Percentiles rank a stretch among this genome's conserved stretches.
Evolutionary conservation across 1,140 invertebrate species (phyloP).

Genomic region (Goniozus legneri): DNA sequence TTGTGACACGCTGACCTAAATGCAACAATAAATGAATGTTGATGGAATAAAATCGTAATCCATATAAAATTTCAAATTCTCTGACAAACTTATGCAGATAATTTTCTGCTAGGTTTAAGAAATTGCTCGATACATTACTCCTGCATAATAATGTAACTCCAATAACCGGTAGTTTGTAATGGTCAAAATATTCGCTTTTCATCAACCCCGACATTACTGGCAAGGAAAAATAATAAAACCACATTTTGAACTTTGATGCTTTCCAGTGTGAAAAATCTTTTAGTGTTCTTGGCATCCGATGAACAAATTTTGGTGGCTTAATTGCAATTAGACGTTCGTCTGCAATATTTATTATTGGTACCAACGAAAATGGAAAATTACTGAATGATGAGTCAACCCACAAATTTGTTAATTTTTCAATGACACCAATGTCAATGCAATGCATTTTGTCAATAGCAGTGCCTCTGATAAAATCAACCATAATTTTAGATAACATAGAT

Average conservation of each 20-base stretch:
- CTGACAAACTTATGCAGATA: not conserved
- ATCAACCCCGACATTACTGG: slow-evolving; percentile 18
- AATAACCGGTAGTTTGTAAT: slow-evolving; percentile 4
- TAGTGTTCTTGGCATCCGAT: slow-evolving; percentile 21
- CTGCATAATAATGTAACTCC: not conserved
- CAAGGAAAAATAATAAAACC: slow-evolving; percentile 17
- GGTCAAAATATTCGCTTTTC: slow-evolving; percentile 16
- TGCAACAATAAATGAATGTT: slow-evolving; percentile 21
- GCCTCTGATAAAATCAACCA: slow-evolving; percentile 21
- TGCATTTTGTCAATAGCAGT: slow-evolving; percentile 22
- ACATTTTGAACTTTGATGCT: slow-evolving; percentile 5
- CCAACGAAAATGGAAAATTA: slow-evolving; percentile 8
- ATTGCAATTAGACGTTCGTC: slow-evolving; percentile 4
- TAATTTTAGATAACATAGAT: slow-evolving; percentile 11
- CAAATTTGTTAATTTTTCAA: slow-evolving; percentile 9
- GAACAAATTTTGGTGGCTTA: slow-evolving; percentile 24
- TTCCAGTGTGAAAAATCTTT: slow-evolving; percentile 21
- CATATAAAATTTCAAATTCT: not conserved
- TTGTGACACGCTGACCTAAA: slow-evolving; percentile 11
- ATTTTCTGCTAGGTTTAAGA: slow-evolving; percentile 7
- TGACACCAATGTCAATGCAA: slow-evolving; percentile 16
- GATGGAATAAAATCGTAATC: slow-evolving; percentile 2
- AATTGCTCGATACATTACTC: not conserved
- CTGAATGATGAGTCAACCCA: slow-evolving; percentile 8
- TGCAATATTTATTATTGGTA: not conserved